Conservation (phyloP, 2,888 invertebrate species). For the Cosmopolites sordidus region DNA sequence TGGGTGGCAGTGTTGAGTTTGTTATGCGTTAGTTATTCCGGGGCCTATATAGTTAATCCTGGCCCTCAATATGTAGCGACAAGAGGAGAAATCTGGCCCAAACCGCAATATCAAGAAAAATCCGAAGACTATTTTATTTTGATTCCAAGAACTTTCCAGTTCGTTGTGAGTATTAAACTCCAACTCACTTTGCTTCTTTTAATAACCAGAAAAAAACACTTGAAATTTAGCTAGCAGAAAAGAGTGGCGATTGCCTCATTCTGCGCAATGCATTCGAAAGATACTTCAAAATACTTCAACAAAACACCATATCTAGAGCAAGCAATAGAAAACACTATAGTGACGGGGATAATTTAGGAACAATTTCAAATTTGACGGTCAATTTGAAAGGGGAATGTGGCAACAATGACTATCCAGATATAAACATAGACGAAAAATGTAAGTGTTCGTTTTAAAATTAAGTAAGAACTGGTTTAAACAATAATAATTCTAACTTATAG, state of each 20-base stretch:
- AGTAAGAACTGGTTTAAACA: too few species aligned
- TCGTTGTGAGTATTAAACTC: slow-evolving; percentile 51
- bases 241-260: slow-evolving; percentile 20
- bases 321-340: not conserved
- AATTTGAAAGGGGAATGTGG: slow-evolving; percentile 60
- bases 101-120: slow-evolving; percentile 54
- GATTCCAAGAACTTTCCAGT: slow-evolving; percentile 50
- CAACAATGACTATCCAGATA: slow-evolving; percentile 54
- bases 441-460: too few species aligned
- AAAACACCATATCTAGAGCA: slow-evolving; percentile 10
- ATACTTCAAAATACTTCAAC: slow-evolving; percentile 33
- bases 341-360: slow-evolving; percentile 39
- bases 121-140: slow-evolving; percentile 48
- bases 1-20: too few species aligned
- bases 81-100: slow-evolving; percentile 65
- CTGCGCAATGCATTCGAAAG: slow-evolving; percentile 33
- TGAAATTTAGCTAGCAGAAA: slow-evolving; percentile 3
- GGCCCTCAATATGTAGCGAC: slow-evolving; percentile 56
- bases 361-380: slow-evolving; percentile 55
- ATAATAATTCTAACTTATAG: too few species aligned
- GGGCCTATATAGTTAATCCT: slow-evolving; percentile 36
- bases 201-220: too few species aligned
- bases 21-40: too few species aligned
- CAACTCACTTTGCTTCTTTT: too few species aligned
- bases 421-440: slow-evolving; percentile 76